A percentile compares a stretch with the other conserved stretches of the same genome.
Evolutionary conservation across 2,113 vertebrate genomes (phyloP).

Genomic region (Meles meles): DNA sequence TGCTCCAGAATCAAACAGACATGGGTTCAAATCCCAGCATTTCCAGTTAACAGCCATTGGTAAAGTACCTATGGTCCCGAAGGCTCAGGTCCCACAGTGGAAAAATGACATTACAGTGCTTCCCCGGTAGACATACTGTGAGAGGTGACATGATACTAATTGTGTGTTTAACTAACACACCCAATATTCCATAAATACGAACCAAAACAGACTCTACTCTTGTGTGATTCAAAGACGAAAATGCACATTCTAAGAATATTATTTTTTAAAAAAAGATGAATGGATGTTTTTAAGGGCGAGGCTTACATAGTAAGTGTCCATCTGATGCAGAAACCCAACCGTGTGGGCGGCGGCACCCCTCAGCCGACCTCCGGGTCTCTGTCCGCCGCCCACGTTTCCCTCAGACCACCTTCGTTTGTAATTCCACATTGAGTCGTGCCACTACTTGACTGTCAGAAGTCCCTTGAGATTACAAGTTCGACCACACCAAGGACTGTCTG

Average conservation of each 20-base stretch:
- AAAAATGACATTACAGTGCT: background rate
- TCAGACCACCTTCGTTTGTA: background rate
- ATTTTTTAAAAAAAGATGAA: background rate
- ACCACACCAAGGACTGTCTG: background rate
- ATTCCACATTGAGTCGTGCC: no score
- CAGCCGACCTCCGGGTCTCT: background rate
- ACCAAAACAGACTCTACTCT: background rate
- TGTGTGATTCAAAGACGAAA: background rate
- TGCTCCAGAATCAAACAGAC: background rate
- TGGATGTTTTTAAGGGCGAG: background rate
- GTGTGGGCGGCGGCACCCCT: fast-evolving
- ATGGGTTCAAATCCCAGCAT: background rate
- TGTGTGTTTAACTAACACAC: no score
- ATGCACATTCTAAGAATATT: background rate
- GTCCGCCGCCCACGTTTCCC: background rate
- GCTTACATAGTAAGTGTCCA: background rate
- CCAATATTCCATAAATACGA: background rate
- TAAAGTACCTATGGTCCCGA: background rate
- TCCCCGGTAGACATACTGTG: no score
- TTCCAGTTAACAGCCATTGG: background rate
- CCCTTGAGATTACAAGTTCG: background rate
- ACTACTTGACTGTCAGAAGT: background rate
- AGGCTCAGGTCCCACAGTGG: background rate
- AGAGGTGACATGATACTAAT: background rate
- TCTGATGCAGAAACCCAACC: background rate